These are phyloP conservation scores for Brachyhypopomus gauderio DNA, from an alignment of 2,113 vertebrate genomes.

Conservation along the genomic window DNA sequence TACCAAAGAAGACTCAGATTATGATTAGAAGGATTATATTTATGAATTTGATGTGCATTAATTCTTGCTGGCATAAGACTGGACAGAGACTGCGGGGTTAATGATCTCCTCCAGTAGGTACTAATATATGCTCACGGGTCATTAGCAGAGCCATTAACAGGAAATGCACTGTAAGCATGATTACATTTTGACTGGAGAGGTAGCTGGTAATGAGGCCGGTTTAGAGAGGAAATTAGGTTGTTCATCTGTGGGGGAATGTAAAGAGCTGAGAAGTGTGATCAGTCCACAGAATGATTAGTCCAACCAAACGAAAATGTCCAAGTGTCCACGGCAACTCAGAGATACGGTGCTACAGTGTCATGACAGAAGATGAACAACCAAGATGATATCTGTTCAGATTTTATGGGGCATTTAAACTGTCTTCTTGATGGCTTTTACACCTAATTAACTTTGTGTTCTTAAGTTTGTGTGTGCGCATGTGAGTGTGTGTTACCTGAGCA, in stretches of 20 bases:
- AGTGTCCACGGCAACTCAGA: not conserved
- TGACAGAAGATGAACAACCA: not conserved
- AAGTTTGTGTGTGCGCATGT: not conserved
- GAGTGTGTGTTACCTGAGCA: not conserved
- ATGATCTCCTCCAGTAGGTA: conserved; percentile 25
- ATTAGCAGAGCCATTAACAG: conserved; percentile 37
- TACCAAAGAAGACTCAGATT: conserved; percentile 21
- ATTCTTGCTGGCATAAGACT: not conserved
- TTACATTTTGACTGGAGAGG: conserved; percentile 39
- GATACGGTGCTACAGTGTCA: not conserved
- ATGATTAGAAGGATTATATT: conserved; percentile 1
- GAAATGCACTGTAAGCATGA: conserved; percentile 39
- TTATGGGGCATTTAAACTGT: not conserved
- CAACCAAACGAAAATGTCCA: not conserved
- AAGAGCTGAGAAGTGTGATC: conserved; percentile 26
- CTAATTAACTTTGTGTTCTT: not conserved
- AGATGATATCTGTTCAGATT: not conserved
- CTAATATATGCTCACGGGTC: conserved; percentile 37
- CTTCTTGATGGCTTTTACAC: not conserved
- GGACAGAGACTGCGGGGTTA: conserved; percentile 7
- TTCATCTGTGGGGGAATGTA: conserved; percentile 30
- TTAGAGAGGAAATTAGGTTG: conserved; percentile 33
- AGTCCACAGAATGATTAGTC: conserved; percentile 25
- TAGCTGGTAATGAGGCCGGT: conserved; percentile 43
- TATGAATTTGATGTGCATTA: not conserved